A percentile compares a stretch with the other conserved stretches of the same genome.
Evolutionary conservation across 2,113 vertebrate species (phyloP).

Genomic region (Eupsittula cactorum): DNA sequence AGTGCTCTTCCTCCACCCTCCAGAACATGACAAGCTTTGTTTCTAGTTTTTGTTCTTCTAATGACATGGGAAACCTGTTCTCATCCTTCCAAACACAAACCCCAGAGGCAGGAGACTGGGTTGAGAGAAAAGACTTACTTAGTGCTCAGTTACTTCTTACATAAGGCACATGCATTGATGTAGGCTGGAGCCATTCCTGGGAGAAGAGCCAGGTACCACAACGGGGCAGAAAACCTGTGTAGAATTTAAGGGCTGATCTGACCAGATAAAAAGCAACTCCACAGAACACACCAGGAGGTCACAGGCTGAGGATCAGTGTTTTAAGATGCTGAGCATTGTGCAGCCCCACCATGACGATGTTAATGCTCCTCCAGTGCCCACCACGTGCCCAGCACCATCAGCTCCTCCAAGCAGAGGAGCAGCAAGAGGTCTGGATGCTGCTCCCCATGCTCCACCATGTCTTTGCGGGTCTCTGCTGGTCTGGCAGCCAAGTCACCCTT

Average conservation of each 20-base stretch:
- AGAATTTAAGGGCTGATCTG: neutral
- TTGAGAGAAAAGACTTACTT: neutral
- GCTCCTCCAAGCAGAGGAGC: neutral
- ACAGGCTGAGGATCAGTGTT: accelerated
- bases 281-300: neutral
- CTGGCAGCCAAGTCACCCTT: neutral
- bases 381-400: neutral
- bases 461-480: neutral
- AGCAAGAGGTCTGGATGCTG: neutral
- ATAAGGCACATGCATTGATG: accelerated
- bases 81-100: neutral
- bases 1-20: neutral
- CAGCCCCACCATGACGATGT: accelerated
- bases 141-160: neutral
- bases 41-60: neutral
- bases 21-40: neutral
- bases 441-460: accelerated
- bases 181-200: neutral
- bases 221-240: neutral
- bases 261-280: neutral
- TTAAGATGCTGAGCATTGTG: neutral
- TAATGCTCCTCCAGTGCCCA: neutral
- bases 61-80: neutral
- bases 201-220: neutral
- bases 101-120: neutral